Base-by-base conservation (phyloP, 2,888 invertebrate species). In the Calliopum simillimum region DNA sequence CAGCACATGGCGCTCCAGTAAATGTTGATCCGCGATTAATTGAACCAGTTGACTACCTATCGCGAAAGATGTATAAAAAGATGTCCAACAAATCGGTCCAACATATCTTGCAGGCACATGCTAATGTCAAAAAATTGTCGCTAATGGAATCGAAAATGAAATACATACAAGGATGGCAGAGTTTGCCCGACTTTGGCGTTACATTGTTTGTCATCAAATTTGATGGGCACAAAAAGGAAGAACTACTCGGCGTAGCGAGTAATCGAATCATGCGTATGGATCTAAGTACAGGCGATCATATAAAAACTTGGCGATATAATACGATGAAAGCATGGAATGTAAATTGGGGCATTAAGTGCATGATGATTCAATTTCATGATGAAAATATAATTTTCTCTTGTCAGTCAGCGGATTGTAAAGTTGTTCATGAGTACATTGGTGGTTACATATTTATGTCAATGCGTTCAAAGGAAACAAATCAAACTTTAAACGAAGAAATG, bases 241-340 rank as follows among this genome's bases (percentile, higher is more conserved):
- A 98, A 85, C 87, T 99, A 72, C 88, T 98, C 75, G 98, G 97
- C 68, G 94, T 99, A 71, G 96, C 98, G 1, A 94, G 93, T 80
- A 99, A 98, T 86, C 90, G 98, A 71, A 90, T 99, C 70, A 98
- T 99, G 94, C 90, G 96, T 79, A 95, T 99, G 90, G 98, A 98
- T 80, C 89, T 96, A n/a, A 91, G 90, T 80, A 94, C 93, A 4
- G 99, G 99, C 0, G 97, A 97, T 84, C 94, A 96, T 81, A 88
- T 96, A 77, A 98, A 98, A 87, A 98, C 99, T 0, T 99, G 99
- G 98, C 89, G 98, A 78, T 99, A 95, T 86, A 96, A 95, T 80
- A 95, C 94, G 59, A 96, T 99, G 94, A 96, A 97, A 89, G 97
- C 98, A 23, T 99, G 99, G 99, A 98, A 98, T 85, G 98, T 99